Conservation (phyloP, 2,888 invertebrate genomes). For the Folsomia manolachei region DNA sequence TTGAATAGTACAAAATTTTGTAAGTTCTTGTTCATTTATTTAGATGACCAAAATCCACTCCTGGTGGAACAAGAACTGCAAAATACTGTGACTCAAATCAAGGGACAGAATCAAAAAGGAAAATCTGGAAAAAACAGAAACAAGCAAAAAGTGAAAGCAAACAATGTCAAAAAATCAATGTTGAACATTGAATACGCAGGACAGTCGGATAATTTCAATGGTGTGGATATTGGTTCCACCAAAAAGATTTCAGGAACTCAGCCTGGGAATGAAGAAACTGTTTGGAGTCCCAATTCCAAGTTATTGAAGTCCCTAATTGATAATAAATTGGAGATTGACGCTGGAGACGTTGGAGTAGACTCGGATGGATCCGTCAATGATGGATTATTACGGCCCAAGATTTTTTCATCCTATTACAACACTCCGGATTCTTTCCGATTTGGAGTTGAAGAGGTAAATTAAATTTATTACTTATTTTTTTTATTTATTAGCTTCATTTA, state of each 20-base stretch:
- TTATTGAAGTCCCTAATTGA: background rate
- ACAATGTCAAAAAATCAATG: slow-evolving; percentile 31
- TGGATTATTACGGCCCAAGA: slow-evolving; percentile 39
- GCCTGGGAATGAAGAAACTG: background rate
- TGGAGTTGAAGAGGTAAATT: slow-evolving; percentile 54
- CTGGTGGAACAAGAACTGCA: slow-evolving; percentile 31
- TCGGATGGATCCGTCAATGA: slow-evolving; percentile 24
- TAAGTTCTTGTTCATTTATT: background rate
- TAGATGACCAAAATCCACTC: background rate
- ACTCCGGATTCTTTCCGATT: slow-evolving; percentile 57
- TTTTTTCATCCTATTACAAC: slow-evolving; percentile 56
- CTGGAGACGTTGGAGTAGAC: slow-evolving; percentile 14
- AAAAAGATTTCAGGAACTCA: background rate
- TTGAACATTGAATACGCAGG: slow-evolving; percentile 37
- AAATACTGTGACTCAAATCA: slow-evolving; percentile 29
- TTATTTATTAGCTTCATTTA: too few species aligned
- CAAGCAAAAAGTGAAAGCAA: slow-evolving; percentile 26
- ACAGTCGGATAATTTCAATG: slow-evolving; percentile 14
- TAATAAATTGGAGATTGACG: slow-evolving; percentile 19
- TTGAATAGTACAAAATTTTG: too few species aligned
- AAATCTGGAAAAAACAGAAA: slow-evolving; percentile 28
- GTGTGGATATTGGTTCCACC: slow-evolving; percentile 15
- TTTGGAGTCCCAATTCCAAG: background rate
- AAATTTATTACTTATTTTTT: background rate
- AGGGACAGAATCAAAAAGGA: slow-evolving; percentile 16